Evolutionary conservation across 2,888 invertebrate species (phyloP).

Genomic region (Chaetogeoica ovagalla): DNA sequence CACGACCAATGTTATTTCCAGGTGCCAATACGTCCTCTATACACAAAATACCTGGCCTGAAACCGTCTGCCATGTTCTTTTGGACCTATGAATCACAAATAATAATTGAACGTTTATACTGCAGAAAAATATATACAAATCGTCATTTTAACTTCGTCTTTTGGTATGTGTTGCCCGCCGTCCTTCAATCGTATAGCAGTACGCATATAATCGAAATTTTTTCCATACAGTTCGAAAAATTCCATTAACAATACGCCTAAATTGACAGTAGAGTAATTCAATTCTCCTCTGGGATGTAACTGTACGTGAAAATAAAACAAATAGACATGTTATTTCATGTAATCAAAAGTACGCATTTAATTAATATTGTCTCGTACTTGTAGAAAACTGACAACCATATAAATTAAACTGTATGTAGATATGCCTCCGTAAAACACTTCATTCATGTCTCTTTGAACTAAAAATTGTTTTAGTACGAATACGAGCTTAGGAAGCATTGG

Average conservation of each 20-base stretch:
- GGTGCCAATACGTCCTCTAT: slow-evolving; percentile 92
- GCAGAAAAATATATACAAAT: background rate
- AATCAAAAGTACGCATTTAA: too few species aligned
- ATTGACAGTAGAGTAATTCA: slow-evolving; percentile 69
- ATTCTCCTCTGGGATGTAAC: slow-evolving; percentile 83
- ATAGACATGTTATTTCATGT: background rate
- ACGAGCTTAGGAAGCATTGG: slow-evolving; percentile 92
- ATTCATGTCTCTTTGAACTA: slow-evolving; percentile 95
- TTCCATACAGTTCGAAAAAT: slow-evolving; percentile 96
- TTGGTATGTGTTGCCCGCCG: slow-evolving; percentile 90
- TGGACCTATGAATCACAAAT: slow-evolving; percentile 66
- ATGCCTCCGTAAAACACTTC: slow-evolving; percentile 99
- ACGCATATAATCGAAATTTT: slow-evolving; percentile 93
- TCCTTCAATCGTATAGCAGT: slow-evolving; percentile 92
- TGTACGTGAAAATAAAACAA: slow-evolving; percentile 61
- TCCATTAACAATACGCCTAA: slow-evolving; percentile 92
- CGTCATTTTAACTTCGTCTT: slow-evolving; percentile 70
- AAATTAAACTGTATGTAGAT: slow-evolving; percentile 96
- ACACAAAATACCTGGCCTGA: slow-evolving; percentile 89
- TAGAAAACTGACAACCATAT: slow-evolving; percentile 97
- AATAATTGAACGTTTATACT: background rate
- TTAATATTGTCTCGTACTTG: slow-evolving; percentile 62
- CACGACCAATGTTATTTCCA: slow-evolving; percentile 66
- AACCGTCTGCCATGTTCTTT: slow-evolving; percentile 91
- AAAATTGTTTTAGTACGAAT: slow-evolving; percentile 94